A percentile compares a stretch with the other conserved stretches of the same genome.
Evolutionary conservation across 2,797 vertebrate species (phyloP).

Genomic region (Cirrhinus molitorella): DNA sequence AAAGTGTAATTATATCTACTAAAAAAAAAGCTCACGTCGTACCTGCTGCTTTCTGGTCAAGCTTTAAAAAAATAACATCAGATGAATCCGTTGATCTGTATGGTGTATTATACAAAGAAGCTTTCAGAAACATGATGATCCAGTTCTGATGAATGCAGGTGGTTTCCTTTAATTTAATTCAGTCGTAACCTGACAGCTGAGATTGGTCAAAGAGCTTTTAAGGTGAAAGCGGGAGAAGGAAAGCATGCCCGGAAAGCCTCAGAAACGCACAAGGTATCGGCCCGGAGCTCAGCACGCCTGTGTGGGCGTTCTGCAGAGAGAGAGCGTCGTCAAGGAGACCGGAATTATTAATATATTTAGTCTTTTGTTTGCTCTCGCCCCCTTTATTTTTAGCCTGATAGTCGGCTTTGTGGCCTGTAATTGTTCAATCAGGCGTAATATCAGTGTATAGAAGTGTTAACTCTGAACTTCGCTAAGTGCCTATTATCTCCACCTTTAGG

Average conservation of each 20-base stretch:
- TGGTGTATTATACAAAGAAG: neutral
- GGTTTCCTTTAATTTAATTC: constrained; percentile 22
- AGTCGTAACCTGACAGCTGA: neutral
- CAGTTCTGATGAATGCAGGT: constrained; percentile 11
- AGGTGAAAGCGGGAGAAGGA: constrained; percentile 14
- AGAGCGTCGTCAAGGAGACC: constrained; percentile 78
- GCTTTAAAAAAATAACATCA: neutral
- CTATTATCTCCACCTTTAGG: constrained; percentile 57
- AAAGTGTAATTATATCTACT: constrained; percentile 49
- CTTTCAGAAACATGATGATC: constrained; percentile 32
- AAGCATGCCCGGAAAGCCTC: constrained; percentile 36
- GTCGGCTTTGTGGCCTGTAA: constrained; percentile 64
- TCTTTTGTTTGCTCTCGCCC: constrained; percentile 67
- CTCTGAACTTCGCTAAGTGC: constrained; percentile 52
- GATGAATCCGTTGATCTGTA: constrained; percentile 20
- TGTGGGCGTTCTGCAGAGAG: constrained; percentile 73
- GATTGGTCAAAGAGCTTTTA: constrained; percentile 23
- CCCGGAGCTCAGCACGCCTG: constrained; percentile 64
- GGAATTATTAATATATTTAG: constrained; percentile 75
- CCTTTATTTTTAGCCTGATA: constrained; percentile 73
- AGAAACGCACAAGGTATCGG: constrained; percentile 67
- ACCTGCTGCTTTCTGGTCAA: constrained; percentile 30
- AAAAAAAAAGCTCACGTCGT: constrained; percentile 13
- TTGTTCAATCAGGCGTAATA: constrained; percentile 69
- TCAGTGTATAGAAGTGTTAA: constrained; percentile 58